Base-by-base conservation (phyloP, 2,888 invertebrate species). In the Plebejus anna region DNA sequence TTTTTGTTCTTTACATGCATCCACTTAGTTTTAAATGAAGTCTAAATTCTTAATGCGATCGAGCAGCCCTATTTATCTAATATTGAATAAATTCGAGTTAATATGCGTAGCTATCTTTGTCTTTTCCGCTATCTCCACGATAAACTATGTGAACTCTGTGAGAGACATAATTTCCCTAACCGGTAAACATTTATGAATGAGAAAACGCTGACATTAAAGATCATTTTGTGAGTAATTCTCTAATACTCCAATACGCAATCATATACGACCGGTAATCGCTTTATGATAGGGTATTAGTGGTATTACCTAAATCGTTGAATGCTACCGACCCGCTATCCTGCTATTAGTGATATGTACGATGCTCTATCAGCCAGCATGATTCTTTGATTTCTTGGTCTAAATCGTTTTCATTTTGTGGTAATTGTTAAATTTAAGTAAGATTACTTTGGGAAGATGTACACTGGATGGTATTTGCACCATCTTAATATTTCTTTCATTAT, bases 61-160 rank as follows among this genome's bases (percentile, higher is more conserved):
- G 6, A 7, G 36, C 28, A 36, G 70, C 71, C 71, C 71, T 71
- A 71, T 16, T 7, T 70, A 70, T 70, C 70, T 70, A 4, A 38
- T n/a, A 61, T 66, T 66, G 66, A 32, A 66, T 66, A 66, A 66
- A 66, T 66, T 66, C 32, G 42, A 71, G 71, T 42, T 71, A 42
- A 71, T 71, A 71, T 42, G 71, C 22, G 42, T 42, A 11, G 71
- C 22, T 71, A 71, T 71, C 71, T 71, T 71, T 71, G 42, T 71
- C 71, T 71, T 71, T 42, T 42, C 42, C 71, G 42, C 71, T 42
- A 71, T 71, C 71, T 42, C 4, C 36, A 1, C 22, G 71, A 71
- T 71, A 42, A 38, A 71, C 71, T 42, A 38, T 42, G 13, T 70
- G 71, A 71, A 42, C 71, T 28, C n/a, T n/a, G 71, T 70, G 70